These are phyloP conservation scores for Rutpela maculata DNA, from an alignment of 2,888 invertebrate genomes.

Conservation along the genomic window DNA sequence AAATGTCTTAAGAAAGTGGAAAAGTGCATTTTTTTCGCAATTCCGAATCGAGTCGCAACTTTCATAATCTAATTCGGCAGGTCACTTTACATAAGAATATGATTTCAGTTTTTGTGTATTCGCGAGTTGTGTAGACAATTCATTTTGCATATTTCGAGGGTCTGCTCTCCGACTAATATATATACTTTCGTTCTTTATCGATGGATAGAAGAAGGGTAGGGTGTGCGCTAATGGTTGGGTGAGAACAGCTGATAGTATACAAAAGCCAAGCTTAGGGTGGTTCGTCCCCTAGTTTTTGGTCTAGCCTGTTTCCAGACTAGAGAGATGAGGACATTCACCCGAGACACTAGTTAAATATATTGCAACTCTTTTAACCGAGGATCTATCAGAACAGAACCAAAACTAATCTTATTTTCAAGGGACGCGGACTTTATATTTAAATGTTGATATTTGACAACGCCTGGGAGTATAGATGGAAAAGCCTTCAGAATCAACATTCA, in stretches of 20 bases:
- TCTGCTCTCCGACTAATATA: too few relatives aligned
- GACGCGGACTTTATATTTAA: neutral
- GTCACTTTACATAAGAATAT: too few relatives aligned
- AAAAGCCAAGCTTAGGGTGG: constrained; percentile 57
- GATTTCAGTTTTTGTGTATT: too few relatives aligned
- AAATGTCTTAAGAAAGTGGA: too few relatives aligned
- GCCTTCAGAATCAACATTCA: too few relatives aligned
- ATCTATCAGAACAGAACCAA: constrained; percentile 20
- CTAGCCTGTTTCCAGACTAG: constrained; percentile 58
- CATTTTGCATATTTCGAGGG: too few relatives aligned
- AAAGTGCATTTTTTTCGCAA: too few relatives aligned
- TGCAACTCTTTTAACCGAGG: constrained; percentile 20
- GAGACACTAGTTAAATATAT: constrained; percentile 27
- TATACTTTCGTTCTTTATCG: constrained; percentile 4
- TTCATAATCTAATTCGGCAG: too few relatives aligned
- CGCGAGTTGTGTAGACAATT: too few relatives aligned
- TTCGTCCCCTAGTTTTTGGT: constrained; percentile 57
- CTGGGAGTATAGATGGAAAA: neutral
- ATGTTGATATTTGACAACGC: neutral
- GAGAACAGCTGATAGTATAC: constrained; percentile 61
- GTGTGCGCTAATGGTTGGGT: constrained; percentile 58
- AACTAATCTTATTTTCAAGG: constrained; percentile 31
- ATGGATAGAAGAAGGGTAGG: constrained; percentile 43
- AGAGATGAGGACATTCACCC: constrained; percentile 60
- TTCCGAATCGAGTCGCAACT: too few relatives aligned